Conservation (phyloP, 2,113 vertebrate species). For the Ancistrus triradiatus region DNA sequence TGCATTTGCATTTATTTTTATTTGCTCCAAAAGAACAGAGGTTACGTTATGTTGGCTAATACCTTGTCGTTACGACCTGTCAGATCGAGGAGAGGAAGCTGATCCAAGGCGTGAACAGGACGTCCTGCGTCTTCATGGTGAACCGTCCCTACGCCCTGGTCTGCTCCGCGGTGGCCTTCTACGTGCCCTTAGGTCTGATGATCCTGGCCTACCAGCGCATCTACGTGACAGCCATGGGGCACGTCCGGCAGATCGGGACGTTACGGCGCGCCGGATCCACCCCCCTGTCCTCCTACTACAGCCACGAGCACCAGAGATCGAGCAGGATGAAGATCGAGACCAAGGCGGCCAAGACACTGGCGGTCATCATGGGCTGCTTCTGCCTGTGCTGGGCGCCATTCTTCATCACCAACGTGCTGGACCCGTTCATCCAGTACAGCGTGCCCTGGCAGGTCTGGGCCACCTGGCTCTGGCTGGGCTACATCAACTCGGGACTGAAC, state of each 20-base stretch:
- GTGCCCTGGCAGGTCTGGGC: slow-evolving; percentile 78
- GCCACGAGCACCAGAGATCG: slow-evolving; percentile 44
- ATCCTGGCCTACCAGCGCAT: slow-evolving; percentile 74
- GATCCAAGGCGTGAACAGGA: slow-evolving; percentile 58
- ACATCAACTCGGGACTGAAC: slow-evolving; percentile 76
- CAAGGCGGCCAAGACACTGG: slow-evolving; percentile 74
- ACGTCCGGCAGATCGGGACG: slow-evolving; percentile 70
- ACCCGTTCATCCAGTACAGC: slow-evolving; percentile 74
- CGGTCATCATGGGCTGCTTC: slow-evolving; percentile 76
- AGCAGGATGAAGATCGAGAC: slow-evolving; percentile 73
- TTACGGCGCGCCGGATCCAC: slow-evolving; percentile 70
- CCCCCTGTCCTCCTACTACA: slow-evolving; percentile 38
- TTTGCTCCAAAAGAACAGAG: too few species aligned
- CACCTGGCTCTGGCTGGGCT: slow-evolving; percentile 75
- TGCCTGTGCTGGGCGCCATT: slow-evolving; percentile 76
- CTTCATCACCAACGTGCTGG: slow-evolving; percentile 74
- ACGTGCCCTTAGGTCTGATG: slow-evolving; percentile 72
- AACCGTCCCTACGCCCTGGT: slow-evolving; percentile 73
- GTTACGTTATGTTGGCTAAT: too few species aligned
- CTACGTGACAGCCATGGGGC: slow-evolving; percentile 73
- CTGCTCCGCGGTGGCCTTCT: slow-evolving; percentile 75
- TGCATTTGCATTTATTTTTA: too few species aligned
- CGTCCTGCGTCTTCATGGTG: slow-evolving; percentile 73
- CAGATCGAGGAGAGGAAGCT: slow-evolving; percentile 65
- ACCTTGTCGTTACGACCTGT: too few species aligned